Conservation (phyloP, 2,113 vertebrate species). For the Pholis gunnellus region DNA sequence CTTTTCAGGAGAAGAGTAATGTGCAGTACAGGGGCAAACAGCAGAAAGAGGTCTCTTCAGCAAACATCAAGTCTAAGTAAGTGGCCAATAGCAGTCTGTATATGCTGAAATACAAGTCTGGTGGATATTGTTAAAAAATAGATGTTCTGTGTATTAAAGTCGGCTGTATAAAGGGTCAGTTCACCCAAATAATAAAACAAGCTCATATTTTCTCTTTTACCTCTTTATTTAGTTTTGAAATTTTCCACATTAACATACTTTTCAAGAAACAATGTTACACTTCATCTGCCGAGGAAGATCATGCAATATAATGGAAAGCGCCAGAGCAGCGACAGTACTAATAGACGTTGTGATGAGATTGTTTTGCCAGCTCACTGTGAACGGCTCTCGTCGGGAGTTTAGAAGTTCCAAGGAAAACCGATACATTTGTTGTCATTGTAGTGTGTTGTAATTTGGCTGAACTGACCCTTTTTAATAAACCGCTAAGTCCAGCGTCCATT, state of each 20-base stretch:
- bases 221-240: background rate
- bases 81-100: slow-evolving; percentile 34
- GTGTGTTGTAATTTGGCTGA: background rate
- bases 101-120: background rate
- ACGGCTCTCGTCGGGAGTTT: background rate
- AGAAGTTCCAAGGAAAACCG: background rate
- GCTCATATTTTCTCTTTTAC: background rate
- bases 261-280: background rate
- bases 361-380: slow-evolving; percentile 1
- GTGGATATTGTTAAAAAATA: background rate
- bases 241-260: background rate
- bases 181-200: background rate
- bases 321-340: background rate
- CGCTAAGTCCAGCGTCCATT: slow-evolving; percentile 8
- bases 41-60: slow-evolving; percentile 80
- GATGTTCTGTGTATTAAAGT: background rate
- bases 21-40: slow-evolving; percentile 76
- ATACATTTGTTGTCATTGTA: background rate
- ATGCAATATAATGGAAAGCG: background rate
- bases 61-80: slow-evolving; percentile 83
- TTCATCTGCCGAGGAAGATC: background rate
- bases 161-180: background rate
- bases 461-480: slow-evolving; percentile 1
- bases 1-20: slow-evolving; percentile 83
- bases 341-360: background rate